A percentile compares a stretch with the other conserved stretches of the same genome.
Evolutionary conservation across 2,888 invertebrate genomes (phyloP).

Genomic region (Caenorhabditis panamensis): DNA sequence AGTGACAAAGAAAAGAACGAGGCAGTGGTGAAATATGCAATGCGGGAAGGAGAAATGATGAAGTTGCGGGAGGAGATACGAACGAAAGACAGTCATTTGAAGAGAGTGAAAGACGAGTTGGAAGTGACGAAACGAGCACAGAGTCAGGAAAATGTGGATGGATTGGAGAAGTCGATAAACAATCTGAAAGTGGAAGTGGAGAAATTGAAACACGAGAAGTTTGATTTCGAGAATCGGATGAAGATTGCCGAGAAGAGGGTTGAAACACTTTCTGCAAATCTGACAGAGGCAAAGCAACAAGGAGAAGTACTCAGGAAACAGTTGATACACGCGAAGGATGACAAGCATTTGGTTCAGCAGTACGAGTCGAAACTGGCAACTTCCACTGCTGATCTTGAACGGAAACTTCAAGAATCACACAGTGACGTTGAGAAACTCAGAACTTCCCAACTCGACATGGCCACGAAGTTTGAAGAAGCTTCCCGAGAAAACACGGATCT

Average conservation of each 20-base stretch:
- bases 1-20: constrained; percentile 75
- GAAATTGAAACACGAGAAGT: constrained; percentile 67
- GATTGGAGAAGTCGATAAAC: constrained; percentile 64
- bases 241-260: constrained; percentile 70
- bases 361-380: constrained; percentile 43
- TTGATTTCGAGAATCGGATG: constrained; percentile 71
- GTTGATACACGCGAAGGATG: constrained; percentile 69
- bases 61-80: constrained; percentile 63
- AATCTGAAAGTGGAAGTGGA: constrained; percentile 69
- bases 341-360: constrained; percentile 57
- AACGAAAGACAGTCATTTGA: constrained; percentile 55
- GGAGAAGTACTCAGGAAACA: constrained; percentile 71
- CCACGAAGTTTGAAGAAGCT: constrained; percentile 53
- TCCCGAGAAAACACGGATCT: constrained; percentile 66
- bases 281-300: constrained; percentile 69
- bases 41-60: constrained; percentile 76
- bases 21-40: constrained; percentile 78
- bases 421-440: constrained; percentile 23
- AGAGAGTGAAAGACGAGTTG: constrained; percentile 44
- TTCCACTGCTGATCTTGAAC: constrained; percentile 20
- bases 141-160: constrained; percentile 62
- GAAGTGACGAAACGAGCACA: constrained; percentile 35
- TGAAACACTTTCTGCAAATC: constrained; percentile 61
- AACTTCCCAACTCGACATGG: constrained; percentile 57
- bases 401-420: constrained; percentile 40